Evolutionary conservation across 2,888 invertebrate species (phyloP).

Genomic region (Phyllotreta cruciferae): DNA sequence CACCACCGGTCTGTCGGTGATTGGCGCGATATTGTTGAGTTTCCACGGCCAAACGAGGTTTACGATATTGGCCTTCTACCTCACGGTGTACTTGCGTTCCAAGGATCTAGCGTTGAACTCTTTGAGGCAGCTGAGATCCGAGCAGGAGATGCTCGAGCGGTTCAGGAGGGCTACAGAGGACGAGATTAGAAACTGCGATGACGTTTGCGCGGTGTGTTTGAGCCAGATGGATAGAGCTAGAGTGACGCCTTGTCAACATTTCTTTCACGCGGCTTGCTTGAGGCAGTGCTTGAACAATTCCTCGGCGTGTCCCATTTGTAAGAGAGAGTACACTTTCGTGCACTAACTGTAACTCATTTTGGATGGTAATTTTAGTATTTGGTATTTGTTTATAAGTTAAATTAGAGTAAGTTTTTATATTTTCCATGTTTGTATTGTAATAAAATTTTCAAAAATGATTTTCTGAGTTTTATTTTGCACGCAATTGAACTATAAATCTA

Average conservation of each 20-base stretch:
- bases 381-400: slow-evolving; percentile 11
- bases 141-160: slow-evolving; percentile 67
- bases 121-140: slow-evolving; percentile 64
- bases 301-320: slow-evolving; percentile 78
- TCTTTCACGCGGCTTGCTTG: slow-evolving; percentile 81
- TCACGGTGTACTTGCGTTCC: slow-evolving; percentile 71
- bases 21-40: slow-evolving; percentile 65
- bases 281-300: slow-evolving; percentile 75
- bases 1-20: slow-evolving; percentile 66
- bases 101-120: slow-evolving; percentile 69
- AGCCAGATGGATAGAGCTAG: slow-evolving; percentile 74
- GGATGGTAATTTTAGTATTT: slow-evolving; percentile 13
- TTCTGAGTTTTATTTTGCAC: slow-evolving; percentile 9
- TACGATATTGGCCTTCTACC: slow-evolving; percentile 66
- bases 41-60: slow-evolving; percentile 67
- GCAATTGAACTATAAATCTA: too few relatives aligned
- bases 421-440: slow-evolving; percentile 28
- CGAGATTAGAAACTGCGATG: slow-evolving; percentile 74
- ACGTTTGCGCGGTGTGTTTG: slow-evolving; percentile 81
- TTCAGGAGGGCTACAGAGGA: slow-evolving; percentile 71
- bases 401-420: slow-evolving; percentile 30
- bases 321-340: slow-evolving; percentile 66
- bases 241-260: slow-evolving; percentile 80
- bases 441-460: slow-evolving; percentile 12
- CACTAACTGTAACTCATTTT: slow-evolving; percentile 35